Base-by-base conservation (phyloP, 2,888 invertebrate genomes). In the Periphyllus acericola region DNA sequence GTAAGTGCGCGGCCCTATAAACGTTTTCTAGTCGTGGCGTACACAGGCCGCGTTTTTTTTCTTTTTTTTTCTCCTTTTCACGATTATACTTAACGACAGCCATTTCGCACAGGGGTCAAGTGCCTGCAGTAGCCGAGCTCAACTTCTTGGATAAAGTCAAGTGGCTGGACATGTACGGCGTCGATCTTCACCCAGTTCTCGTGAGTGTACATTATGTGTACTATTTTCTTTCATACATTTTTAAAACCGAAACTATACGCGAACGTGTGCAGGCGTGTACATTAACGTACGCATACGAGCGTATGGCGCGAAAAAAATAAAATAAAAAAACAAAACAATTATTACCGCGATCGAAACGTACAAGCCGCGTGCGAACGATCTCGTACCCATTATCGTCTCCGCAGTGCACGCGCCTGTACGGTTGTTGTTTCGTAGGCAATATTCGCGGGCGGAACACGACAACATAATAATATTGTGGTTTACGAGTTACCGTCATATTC, bases 81-180 rank as follows among this genome's bases (percentile, higher is more conserved):
- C 78, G 83, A 89, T 80, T 79, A 11, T 46, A 82, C 86, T 81
- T 60, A 86, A 89, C 71, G 75, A 86, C 76, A 29, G 32, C 68
- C 79, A 71, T 84, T 86, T 91, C 92, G 84, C 93, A 96, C 93
- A 96, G 96, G 90, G 97, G 97, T 90, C 95, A 96, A 92, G 94
- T 96, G 90, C 98, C 98, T 89, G 96, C 98, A 86, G 95, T 96
- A 90, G 98, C 98, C 66, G 98, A 99, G 93, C 93, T 98, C 91
- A 97, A 96, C 93, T 99, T 97, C 93, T 94, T 99, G 92, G 98
- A 99, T 92, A 97, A 98, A 94, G 97, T 98, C 90, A 98, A 98
- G 94, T 98, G 98, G 98, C 94, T 98, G 91, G 98, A 99, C 92
- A 97, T 98, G 97, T 99, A 98, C 91, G 99, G 99, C 83, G 98